Percentiles rank a stretch among this genome's conserved stretches.
Evolutionary conservation across 37 sponge, comb jelly and placozoan species (phyloP).

Genomic region (Dysidea cf. avara): DNA sequence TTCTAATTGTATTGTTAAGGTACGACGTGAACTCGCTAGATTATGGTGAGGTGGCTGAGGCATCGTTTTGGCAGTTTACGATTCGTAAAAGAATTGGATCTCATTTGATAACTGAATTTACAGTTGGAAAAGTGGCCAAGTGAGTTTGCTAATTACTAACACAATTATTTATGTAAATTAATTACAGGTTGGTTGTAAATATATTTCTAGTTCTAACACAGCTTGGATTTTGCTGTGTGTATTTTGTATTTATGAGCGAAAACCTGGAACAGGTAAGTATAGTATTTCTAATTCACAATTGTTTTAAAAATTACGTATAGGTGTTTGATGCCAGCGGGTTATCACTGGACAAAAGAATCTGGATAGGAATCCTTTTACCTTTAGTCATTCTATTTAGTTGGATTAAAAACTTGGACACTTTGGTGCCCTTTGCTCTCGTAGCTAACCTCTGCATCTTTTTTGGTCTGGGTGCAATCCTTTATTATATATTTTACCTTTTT

Average conservation of each 20-base stretch:
- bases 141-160: too few species aligned
- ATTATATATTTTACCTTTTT: conserved; percentile 31
- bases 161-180: not conserved
- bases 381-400: conserved; percentile 67
- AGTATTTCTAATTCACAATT: not conserved
- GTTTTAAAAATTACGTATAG: conserved; percentile 6
- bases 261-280: conserved; percentile 57
- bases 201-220: conserved; percentile 84
- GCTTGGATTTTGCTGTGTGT: conserved; percentile 89
- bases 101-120: too few species aligned
- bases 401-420: conserved; percentile 77
- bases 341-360: conserved; percentile 1
- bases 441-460: conserved; percentile 80
- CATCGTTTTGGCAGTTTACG: too few species aligned
- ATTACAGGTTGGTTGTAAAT: conserved; percentile 60
- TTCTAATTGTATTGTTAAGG: too few species aligned
- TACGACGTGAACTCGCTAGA: too few species aligned
- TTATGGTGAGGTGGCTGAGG: too few species aligned
- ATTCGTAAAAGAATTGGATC: too few species aligned
- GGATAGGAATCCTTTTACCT: conserved; percentile 58
- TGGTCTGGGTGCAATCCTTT: conserved; percentile 33
- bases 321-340: conserved; percentile 39
- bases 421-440: conserved; percentile 69
- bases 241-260: conserved; percentile 81
- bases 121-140: too few species aligned